These are phyloP conservation scores for Lepisosteus osseus DNA, from an alignment of 2,113 vertebrate species.

Conservation along the genomic window DNA sequence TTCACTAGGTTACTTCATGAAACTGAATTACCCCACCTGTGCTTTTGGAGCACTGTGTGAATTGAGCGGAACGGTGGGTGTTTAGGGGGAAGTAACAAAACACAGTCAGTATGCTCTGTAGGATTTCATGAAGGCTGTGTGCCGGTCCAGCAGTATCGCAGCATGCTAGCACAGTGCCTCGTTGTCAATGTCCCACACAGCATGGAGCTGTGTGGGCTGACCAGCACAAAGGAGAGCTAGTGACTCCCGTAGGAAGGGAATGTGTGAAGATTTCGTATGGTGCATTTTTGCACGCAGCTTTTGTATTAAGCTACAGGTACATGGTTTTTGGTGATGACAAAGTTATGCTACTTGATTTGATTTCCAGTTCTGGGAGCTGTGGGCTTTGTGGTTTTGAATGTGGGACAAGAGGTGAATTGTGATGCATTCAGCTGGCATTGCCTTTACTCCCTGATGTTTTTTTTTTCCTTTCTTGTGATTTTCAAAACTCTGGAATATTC, in stretches of 20 bases:
- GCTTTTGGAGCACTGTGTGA: conserved; percentile 1
- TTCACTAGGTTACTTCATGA: conserved; percentile 8
- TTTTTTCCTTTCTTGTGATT: too few relatives aligned
- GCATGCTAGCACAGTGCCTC: background rate
- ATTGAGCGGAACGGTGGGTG: background rate
- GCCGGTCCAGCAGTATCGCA: background rate
- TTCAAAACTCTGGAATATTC: too few relatives aligned
- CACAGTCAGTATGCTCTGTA: too few relatives aligned
- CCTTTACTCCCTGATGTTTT: too few relatives aligned
- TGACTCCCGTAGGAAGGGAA: background rate
- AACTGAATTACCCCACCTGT: background rate
- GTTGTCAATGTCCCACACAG: background rate
- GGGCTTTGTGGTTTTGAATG: background rate
- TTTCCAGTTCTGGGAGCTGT: background rate
- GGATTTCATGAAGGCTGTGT: background rate
- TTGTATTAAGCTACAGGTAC: background rate
- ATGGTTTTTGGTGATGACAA: background rate
- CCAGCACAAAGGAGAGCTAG: background rate
- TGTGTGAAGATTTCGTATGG: background rate
- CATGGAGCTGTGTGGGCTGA: background rate
- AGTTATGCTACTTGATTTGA: background rate
- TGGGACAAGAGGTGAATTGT: too few relatives aligned
- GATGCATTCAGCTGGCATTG: too few relatives aligned
- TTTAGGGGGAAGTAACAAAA: background rate
- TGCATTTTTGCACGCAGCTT: background rate